These are phyloP conservation scores for Leptinotarsa defecta DNA, from an alignment of 1,140 invertebrate genomes.

Conservation along the genomic window DNA sequence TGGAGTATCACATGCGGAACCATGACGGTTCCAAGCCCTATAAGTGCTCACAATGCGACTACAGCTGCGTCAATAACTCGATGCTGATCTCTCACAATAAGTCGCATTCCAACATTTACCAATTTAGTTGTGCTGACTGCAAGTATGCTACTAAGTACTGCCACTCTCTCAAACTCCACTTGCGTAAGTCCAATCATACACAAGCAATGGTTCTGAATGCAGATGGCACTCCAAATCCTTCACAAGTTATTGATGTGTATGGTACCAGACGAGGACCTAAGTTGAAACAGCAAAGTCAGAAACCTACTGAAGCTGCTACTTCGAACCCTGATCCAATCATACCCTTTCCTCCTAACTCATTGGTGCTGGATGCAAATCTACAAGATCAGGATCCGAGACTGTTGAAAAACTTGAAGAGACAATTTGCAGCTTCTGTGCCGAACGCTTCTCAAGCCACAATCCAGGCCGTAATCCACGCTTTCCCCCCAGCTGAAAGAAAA, in stretches of 20 bases:
- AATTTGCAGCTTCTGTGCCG: slow-evolving; percentile 9
- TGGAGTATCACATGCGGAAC: slow-evolving; percentile 59
- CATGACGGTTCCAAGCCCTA: too few relatives aligned
- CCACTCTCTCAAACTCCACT: slow-evolving; percentile 91
- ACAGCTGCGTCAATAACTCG: slow-evolving; percentile 86
- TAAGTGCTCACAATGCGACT: too few relatives aligned
- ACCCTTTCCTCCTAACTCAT: slow-evolving; percentile 43
- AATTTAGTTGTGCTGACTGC: slow-evolving; percentile 93
- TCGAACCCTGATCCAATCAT: slow-evolving; percentile 30
- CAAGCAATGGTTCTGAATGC: slow-evolving; percentile 84
- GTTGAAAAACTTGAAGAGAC: slow-evolving; percentile 27
- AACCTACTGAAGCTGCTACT: slow-evolving; percentile 26
- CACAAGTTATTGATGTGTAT: slow-evolving; percentile 88
- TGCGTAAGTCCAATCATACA: slow-evolving; percentile 89
- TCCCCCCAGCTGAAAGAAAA: neutral
- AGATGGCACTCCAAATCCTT: slow-evolving; percentile 84
- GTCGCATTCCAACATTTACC: slow-evolving; percentile 95
- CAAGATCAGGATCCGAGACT: slow-evolving; percentile 38
- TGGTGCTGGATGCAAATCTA: slow-evolving; percentile 9
- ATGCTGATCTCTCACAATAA: slow-evolving; percentile 99
- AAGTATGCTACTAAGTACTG: slow-evolving; percentile 67
- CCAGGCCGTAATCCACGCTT: neutral
- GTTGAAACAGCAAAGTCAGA: slow-evolving; percentile 57
- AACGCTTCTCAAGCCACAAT: slow-evolving; percentile 27
- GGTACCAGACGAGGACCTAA: slow-evolving; percentile 84